These are phyloP conservation scores for Graptemys geographica DNA, from an alignment of 2,797 vertebrate genomes.

Conservation along the genomic window DNA sequence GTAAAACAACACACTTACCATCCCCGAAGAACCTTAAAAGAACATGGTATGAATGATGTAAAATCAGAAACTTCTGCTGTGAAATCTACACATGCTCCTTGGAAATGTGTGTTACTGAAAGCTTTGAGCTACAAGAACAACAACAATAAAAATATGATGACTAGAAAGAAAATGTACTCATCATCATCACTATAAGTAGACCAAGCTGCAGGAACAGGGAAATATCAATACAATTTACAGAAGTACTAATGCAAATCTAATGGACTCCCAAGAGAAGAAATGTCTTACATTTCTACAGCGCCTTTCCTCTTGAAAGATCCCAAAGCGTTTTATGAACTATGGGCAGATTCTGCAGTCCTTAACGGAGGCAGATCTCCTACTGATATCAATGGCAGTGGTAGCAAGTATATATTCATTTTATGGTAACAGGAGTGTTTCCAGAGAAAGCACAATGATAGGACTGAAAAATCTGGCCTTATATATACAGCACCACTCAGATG, in stretches of 20 bases:
- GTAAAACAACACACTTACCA: slow-evolving; percentile 83
- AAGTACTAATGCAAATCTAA: not conserved
- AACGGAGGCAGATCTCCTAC: not conserved
- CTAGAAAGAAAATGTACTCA: slow-evolving; percentile 48
- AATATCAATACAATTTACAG: not conserved
- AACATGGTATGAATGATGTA: slow-evolving; percentile 79
- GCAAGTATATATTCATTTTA: not conserved
- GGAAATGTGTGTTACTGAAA: slow-evolving; percentile 84
- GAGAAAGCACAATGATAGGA: not conserved
- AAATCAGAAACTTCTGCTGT: slow-evolving; percentile 80
- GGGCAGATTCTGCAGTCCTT: not conserved
- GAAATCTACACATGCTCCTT: slow-evolving; percentile 84
- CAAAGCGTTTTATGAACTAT: not conserved
- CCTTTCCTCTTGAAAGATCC: not conserved
- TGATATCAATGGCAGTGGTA: not conserved
- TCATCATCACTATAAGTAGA: slow-evolving; percentile 53
- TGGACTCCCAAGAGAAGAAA: not conserved
- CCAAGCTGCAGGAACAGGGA: slow-evolving; percentile 22
- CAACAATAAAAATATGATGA: slow-evolving; percentile 64
- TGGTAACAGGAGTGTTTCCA: not conserved
- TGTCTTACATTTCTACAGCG: not conserved
- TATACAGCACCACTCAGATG: not conserved
- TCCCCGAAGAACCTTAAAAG: slow-evolving; percentile 89
- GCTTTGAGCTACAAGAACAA: slow-evolving; percentile 84
- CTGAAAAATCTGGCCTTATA: not conserved